phyloP scores from a whole-genome alignment of 2,888 invertebrate species.

The Tortrix viridana region DNA sequence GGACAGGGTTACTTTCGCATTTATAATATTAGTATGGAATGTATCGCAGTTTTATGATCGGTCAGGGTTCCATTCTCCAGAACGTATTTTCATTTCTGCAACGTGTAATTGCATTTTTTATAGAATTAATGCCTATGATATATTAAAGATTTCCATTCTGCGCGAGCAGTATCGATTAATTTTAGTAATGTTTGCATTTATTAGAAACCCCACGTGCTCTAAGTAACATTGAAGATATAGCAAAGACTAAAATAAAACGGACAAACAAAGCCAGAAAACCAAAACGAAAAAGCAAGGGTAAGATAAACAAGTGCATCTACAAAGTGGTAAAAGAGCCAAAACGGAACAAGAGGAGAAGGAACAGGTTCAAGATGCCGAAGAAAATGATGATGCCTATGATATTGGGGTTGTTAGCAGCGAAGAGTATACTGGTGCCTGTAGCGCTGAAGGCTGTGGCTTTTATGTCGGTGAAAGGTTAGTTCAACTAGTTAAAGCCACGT shows the following conservation, averaged over 20 bases:
- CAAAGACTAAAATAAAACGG: slow-evolving; percentile 41
- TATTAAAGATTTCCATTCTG: too few species aligned
- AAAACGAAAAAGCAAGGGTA: slow-evolving; percentile 50
- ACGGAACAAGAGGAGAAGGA: slow-evolving; percentile 49
- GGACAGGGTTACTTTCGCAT: too few species aligned
- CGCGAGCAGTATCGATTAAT: not conserved
- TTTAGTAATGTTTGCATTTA: not conserved
- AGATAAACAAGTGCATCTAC: slow-evolving; percentile 66
- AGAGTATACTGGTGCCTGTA: slow-evolving; percentile 87
- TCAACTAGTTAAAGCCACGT: not conserved
- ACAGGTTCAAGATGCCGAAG: slow-evolving; percentile 70
- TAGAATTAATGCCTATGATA: too few species aligned
- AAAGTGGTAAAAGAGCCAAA: slow-evolving; percentile 61
- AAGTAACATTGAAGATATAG: slow-evolving; percentile 37
- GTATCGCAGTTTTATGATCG: too few species aligned
- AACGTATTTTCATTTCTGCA: too few species aligned
- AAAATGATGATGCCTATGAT: slow-evolving; percentile 86
- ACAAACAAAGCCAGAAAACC: slow-evolving; percentile 41
- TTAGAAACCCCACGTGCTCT: slow-evolving; percentile 17
- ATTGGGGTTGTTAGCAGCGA: slow-evolving; percentile 86
- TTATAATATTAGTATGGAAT: too few species aligned
- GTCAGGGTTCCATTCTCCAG: too few species aligned
- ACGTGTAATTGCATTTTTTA: too few species aligned
- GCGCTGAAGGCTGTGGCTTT: slow-evolving; percentile 88
- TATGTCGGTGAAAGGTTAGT: slow-evolving; percentile 84